Base-by-base conservation (phyloP, 2,113 vertebrate species). In the Lampris megalopsis region DNA sequence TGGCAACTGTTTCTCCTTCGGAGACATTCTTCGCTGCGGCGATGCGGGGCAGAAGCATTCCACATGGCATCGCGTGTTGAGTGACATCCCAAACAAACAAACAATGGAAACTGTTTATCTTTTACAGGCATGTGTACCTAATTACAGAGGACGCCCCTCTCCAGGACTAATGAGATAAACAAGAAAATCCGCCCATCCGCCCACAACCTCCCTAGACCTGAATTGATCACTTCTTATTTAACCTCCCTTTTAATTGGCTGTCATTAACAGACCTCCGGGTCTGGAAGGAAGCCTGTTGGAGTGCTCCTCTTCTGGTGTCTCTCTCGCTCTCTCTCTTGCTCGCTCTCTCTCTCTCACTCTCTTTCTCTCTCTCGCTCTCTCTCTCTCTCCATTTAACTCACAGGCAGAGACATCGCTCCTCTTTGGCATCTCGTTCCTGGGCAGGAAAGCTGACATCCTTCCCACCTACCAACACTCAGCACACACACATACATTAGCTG, bases 201-300 rank as follows among this genome's bases (percentile, higher is more conserved):
- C 85, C 88, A 86, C 89, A 81, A 86, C 82, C 80, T 84, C n/a
- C 87, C 87, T 76, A 81, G 75, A 87, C 78, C 53, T 84, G 76
- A 91, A 89, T 87, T 86, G 86, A 93, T 92, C 80, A 77, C 76
- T 90, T 82, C 81, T 89, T 71, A 84, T 92, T 92, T 89, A 91
- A 86, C 64, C 76, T 67, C 78, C 53, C 66, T 71, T 86, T 87
- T 91, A 91, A 93, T 89, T 83, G 80, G 75, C 72, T 58, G 69
- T 83, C 89, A 92, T 92, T 91, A 92, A 68, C 70, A 73, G 76
- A 85, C 81, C 78, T 89, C 79, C 57, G 76, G 86, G 73, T 80
- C 74, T 92, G 86, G 86, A 91, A 88, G 50, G 62, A 81, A 66
- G 85, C 82, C 86, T 75, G 73, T n/a, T 75, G 68, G 80, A 81